Percentiles rank a stretch among this genome's conserved stretches.
These are phyloP conservation scores for Calonectris borealis DNA, from an alignment of 2,113 vertebrate genomes.

Conservation along the genomic window DNA sequence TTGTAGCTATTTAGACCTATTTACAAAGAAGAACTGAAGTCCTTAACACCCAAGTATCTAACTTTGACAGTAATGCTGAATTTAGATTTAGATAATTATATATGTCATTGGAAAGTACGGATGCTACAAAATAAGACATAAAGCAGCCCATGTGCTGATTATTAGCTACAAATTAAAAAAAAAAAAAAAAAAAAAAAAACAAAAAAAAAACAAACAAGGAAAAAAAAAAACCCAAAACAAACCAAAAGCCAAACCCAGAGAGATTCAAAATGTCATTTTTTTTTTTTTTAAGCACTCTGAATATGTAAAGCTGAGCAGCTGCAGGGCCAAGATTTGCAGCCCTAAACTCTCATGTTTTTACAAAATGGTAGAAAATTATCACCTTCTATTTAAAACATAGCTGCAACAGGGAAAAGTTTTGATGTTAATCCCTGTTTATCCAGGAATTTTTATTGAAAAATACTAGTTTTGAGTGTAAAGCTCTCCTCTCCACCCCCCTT, in stretches of 20 bases:
- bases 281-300: neutral
- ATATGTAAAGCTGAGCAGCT: neutral
- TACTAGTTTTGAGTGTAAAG: neutral
- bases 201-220: no score
- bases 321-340: neutral
- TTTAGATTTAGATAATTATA: neutral
- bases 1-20: neutral
- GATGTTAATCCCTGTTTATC: neutral
- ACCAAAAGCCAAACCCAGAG: neutral
- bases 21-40: neutral
- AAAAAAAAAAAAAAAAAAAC: neutral
- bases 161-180: neutral
- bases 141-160: neutral
- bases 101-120: neutral
- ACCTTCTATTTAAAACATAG: neutral
- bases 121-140: neutral
- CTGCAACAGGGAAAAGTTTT: neutral
- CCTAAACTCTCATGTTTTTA: neutral
- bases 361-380: neutral
- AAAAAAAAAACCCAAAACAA: no score
- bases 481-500: accelerated
- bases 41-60: neutral
- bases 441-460: neutral
- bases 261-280: neutral
- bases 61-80: neutral